These are phyloP conservation scores for Thereva unica DNA, from an alignment of 2,888 invertebrate species.

Conservation along the genomic window DNA sequence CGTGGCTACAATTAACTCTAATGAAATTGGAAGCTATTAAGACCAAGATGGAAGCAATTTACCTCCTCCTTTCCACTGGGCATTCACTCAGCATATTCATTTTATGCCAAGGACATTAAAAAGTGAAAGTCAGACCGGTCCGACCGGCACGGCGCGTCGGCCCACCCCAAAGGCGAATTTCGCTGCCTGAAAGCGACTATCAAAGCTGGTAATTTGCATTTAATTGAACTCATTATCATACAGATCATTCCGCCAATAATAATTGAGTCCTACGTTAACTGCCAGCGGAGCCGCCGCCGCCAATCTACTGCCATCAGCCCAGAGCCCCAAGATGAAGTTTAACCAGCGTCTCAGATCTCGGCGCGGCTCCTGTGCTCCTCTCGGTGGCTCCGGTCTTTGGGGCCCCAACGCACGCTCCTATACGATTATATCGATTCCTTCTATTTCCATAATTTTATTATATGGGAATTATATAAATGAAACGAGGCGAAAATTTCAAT, in stretches of 20 bases:
- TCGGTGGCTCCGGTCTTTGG: too few species aligned
- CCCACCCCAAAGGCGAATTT: background rate
- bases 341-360: too few species aligned
- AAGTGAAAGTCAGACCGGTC: conserved; percentile 12
- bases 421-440: too few species aligned
- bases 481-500: too few species aligned
- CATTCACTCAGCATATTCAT: background rate
- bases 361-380: too few species aligned
- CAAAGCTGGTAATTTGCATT: conserved; percentile 20
- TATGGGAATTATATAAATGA: too few species aligned
- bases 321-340: too few species aligned
- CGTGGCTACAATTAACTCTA: background rate
- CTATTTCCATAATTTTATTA: too few species aligned
- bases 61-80: background rate
- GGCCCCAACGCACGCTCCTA: too few species aligned
- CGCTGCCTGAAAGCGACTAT: too few species aligned
- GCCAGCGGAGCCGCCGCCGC: background rate
- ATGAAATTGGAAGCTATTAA: background rate
- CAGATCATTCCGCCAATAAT: conserved; percentile 11
- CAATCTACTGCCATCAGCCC: background rate
- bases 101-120: conserved; percentile 8
- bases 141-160: background rate
- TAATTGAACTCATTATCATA: conserved; percentile 27
- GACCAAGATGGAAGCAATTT: background rate
- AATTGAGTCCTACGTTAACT: background rate